phyloP scores from a whole-genome alignment of 2,888 invertebrate genomes.

The Gnatocerus cornutus region DNA sequence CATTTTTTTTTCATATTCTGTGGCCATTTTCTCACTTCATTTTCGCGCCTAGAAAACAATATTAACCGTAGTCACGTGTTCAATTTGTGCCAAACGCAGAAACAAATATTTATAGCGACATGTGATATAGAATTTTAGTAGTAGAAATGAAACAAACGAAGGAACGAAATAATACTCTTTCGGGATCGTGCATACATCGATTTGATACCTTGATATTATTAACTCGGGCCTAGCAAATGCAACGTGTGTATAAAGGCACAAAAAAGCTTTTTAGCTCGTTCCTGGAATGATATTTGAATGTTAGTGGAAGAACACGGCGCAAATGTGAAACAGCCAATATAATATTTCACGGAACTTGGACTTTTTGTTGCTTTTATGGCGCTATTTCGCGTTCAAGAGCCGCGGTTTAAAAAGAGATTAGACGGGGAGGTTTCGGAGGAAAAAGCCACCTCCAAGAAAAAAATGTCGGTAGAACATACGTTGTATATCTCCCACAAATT shows the following conservation, averaged over 20 bases:
- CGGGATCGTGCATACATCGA: constrained; percentile 4
- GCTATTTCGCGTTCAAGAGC: constrained; percentile 37
- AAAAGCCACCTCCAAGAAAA: too few species aligned
- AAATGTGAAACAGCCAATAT: constrained; percentile 43
- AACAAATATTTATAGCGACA: constrained; percentile 8
- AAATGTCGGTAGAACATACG: not conserved
- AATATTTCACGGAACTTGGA: constrained; percentile 43
- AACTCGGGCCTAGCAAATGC: constrained; percentile 4
- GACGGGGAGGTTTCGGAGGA: not conserved
- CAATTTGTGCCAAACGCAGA: not conserved
- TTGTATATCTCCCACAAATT: too few species aligned
- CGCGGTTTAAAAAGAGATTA: constrained; percentile 18
- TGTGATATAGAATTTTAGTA: not conserved
- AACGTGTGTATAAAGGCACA: constrained; percentile 8
- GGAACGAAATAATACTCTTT: not conserved
- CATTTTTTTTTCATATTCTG: not conserved
- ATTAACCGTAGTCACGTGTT: constrained; percentile 7
- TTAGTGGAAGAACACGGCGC: constrained; percentile 33
- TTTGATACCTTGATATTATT: constrained; percentile 17
- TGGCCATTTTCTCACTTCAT: not conserved
- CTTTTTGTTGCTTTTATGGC: constrained; percentile 42
- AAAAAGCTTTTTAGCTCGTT: constrained; percentile 26
- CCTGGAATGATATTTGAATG: constrained; percentile 40
- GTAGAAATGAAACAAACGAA: not conserved
- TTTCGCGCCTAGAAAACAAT: not conserved